phyloP scores from a whole-genome alignment of 2,888 invertebrate genomes.

The Melinopterus prodromus region DNA sequence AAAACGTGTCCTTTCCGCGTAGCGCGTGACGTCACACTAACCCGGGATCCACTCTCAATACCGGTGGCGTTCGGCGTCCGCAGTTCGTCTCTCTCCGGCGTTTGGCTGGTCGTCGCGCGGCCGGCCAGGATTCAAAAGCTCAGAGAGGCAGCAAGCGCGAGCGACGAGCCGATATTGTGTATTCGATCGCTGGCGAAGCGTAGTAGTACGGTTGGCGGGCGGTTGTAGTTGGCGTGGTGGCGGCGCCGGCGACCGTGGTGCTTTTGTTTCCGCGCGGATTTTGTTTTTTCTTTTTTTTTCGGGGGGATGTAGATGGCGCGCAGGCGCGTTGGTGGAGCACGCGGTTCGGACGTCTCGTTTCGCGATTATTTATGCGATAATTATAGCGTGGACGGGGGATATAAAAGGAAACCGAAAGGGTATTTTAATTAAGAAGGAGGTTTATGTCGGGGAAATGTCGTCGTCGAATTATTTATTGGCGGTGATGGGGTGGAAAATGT shows the following conservation, averaged over 20 bases:
- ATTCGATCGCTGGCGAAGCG: background rate
- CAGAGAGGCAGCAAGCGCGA: background rate
- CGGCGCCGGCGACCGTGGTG: background rate
- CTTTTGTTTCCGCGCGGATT: background rate
- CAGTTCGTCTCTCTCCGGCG: slow-evolving; percentile 12
- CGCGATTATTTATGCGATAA: background rate
- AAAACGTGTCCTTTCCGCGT: slow-evolving; percentile 24
- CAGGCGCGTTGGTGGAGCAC: background rate
- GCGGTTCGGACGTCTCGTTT: background rate
- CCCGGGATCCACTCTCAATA: background rate
- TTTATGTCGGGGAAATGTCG: background rate
- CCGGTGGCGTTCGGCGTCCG: slow-evolving; percentile 14
- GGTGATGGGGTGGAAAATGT: background rate
- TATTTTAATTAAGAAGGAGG: background rate
- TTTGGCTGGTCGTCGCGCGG: background rate
- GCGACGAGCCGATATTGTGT: background rate
- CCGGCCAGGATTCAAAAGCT: background rate
- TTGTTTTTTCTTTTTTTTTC: background rate
- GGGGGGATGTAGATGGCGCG: background rate
- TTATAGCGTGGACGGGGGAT: background rate
- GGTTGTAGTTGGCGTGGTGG: background rate
- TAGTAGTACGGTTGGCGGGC: background rate
- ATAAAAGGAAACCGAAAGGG: background rate
- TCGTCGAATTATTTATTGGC: background rate
- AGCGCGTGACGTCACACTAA: slow-evolving; percentile 21